Evolutionary conservation across 2,888 invertebrate species (phyloP), one percentile per base, ranked within the genome.

Genomic region (Drosophila greeni): DNA sequence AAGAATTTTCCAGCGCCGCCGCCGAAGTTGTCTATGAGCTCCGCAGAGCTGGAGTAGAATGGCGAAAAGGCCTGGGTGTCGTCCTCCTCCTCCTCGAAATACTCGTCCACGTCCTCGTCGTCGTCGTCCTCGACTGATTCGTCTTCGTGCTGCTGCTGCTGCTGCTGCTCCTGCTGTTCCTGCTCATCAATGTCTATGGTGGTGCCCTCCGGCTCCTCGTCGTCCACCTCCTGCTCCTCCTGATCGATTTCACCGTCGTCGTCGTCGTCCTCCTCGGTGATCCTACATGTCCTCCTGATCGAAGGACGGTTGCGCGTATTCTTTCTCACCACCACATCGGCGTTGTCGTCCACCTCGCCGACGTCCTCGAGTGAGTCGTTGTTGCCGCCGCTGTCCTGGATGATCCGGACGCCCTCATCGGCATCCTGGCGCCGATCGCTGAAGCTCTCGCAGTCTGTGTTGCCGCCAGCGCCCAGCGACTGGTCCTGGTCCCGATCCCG

Each of bases 31-130:
- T 83, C 74, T 33, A 82, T 81, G 37, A 81, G 75, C 74, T 82
- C 82, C 49, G 80, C 82, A 18, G 81, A 81, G 62, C 84, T 82
- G 42, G 84, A 78, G 67, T 82, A 80, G 65, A 79, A 84, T 23
- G 83, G 83, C 24, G 83, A 79, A 65, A 78, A 80, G 59, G 82
- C 73, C 64, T 82, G 81, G 24, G 83, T 83, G 57, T 84, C 76
- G 74, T 77, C 77, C 59, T 76, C 82, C 39, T 73, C 76, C 61
- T 74, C 72, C 54, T 81, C 78, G 64, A 76, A 74, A 68, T 84
- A 82, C 65, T 84, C 76, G 71, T 76, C 76, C 34, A 67, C 82
- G 47, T 75, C 73, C 23, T 75, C 84, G 68, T 80, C 74, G 58
- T 75, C 73, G 4, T 60, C 70, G 5, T 43, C 47, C 16, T 65